Percentiles rank a stretch among this genome's conserved stretches.
These are phyloP conservation scores for Xenops minutus DNA, from an alignment of 2,797 vertebrate genomes.

Conservation along the genomic window DNA sequence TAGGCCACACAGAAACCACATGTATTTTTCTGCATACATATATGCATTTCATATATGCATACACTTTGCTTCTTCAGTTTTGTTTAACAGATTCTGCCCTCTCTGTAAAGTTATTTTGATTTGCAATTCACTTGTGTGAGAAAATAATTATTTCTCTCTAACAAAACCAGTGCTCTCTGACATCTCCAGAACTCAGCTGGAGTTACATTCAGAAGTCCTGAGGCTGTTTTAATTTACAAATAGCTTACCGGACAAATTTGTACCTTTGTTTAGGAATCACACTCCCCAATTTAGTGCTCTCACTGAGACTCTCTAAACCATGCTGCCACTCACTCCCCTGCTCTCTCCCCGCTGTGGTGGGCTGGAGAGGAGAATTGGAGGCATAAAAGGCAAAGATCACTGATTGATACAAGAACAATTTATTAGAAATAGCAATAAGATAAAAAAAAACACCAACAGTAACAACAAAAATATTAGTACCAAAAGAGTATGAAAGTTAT, in stretches of 20 bases:
- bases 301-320: neutral
- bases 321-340: neutral
- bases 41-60: neutral
- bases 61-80: neutral
- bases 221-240: conserved; percentile 88
- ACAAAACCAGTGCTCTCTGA: conserved; percentile 75
- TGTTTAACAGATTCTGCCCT: conserved; percentile 13
- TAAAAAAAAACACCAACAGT: neutral
- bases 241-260: conserved; percentile 83
- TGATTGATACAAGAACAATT: neutral
- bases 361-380: neutral
- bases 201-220: conserved; percentile 79
- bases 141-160: conserved; percentile 39
- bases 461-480: neutral
- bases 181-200: conserved; percentile 80
- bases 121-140: conserved; percentile 46
- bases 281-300: neutral
- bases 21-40: neutral
- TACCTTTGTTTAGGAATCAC: conserved; percentile 52
- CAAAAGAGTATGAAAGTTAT: neutral
- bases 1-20: neutral
- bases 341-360: fast-evolving
- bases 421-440: neutral
- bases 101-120: conserved; percentile 28
- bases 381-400: neutral